Base-by-base conservation (phyloP, 2,113 vertebrate genomes). In the Barnardius zonarius region DNA sequence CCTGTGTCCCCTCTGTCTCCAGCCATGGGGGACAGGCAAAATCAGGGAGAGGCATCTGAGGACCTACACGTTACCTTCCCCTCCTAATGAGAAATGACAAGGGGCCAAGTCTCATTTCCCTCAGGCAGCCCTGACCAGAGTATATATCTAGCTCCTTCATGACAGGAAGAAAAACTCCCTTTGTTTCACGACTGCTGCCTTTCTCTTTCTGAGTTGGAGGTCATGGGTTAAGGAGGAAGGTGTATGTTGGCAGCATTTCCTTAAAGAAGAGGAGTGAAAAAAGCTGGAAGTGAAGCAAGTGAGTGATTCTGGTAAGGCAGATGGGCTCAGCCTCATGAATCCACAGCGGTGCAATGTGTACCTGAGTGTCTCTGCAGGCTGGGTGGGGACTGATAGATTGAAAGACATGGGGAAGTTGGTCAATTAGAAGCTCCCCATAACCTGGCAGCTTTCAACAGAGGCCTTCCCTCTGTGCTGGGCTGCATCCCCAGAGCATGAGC, bases 271-370 rank as follows among this genome's bases (percentile, higher is more conserved):
- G 39, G 70, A 67, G 18, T 10, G 23, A 74, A 67, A 88, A 63
- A 51, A 79, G 15, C 17, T 27, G 24, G 4, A n/a, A 13, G 11
- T n/a, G 68, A 70, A 43, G 35, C 5, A 51, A 18, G n/a, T 8
- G 17, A 23, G 16, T 0, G 3, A 37, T 20, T 78, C 27, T 22
- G 35, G 17, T 20, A 3, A 39, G 23, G 31, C 85, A 69, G 67
- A 30, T 31, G 49, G n/a, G 28, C 8, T 86, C 17, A n/a, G 5
- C 12, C 24, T 44, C 24, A 35, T 5, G 23, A 69, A 72, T 31
- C 6, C 2, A 0, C 2, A 0, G 10, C 2, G 7, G 8, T 49
- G 2, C 18, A 15, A 30, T 1, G 0, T 14, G 8, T 16, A n/a
- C 6, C 35, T 22, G 43, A 6, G 55, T 14, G 31, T 22, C 11